Evolutionary conservation across 1,140 invertebrate genomes (phyloP).

Genomic region (Drosophila asahinai): DNA sequence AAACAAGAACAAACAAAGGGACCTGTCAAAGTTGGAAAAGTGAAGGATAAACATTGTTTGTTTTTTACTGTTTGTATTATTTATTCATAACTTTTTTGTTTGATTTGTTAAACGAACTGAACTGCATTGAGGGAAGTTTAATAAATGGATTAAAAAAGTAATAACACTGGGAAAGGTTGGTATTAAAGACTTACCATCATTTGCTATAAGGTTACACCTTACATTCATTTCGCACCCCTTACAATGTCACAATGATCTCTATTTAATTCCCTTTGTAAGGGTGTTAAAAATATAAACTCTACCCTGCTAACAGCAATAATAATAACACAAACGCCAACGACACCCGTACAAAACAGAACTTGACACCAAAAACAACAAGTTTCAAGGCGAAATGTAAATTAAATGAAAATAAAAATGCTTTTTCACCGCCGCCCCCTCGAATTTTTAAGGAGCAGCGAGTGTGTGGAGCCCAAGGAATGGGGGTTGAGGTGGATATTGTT

Average conservation of each 20-base stretch:
- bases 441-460: not conserved
- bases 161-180: too few species aligned
- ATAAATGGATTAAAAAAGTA: too few species aligned
- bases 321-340: not conserved
- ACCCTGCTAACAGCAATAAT: constrained; percentile 3
- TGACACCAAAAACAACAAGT: constrained; percentile 33
- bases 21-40: not conserved
- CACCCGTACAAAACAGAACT: not conserved
- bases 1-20: constrained; percentile 1
- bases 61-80: not conserved
- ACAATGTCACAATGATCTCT: too few species aligned
- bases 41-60: too few species aligned
- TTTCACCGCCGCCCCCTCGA: not conserved
- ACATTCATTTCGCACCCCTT: too few species aligned
- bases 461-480: not conserved
- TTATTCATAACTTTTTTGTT: not conserved
- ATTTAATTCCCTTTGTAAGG: not conserved
- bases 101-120: too few species aligned
- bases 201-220: too few species aligned
- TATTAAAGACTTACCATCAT: too few species aligned
- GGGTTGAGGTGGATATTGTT: constrained; percentile 20
- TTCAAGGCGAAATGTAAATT: constrained; percentile 65
- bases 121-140: too few species aligned
- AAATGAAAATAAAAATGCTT: constrained; percentile 57
- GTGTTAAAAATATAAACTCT: constrained; percentile 6